Conservation (phyloP, 2,113 vertebrate species). For the Pelmatolapia mariae region DNA sequence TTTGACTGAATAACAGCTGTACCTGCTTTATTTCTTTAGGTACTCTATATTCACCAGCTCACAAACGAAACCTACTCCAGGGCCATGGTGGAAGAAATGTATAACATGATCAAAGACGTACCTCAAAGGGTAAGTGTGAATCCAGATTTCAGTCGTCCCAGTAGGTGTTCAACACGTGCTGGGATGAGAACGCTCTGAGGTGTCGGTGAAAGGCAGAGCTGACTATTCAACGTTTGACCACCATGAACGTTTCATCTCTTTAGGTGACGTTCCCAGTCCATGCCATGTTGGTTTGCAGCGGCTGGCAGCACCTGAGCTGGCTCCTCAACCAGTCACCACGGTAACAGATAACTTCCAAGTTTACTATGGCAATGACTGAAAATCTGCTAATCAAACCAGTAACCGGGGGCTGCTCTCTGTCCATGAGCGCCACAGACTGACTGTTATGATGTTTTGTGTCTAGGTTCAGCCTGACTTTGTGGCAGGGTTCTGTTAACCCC, state of each 20-base stretch:
- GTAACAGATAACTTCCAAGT: constrained; percentile 43
- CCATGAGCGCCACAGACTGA: not conserved
- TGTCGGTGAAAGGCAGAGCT: not conserved
- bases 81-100: constrained; percentile 79
- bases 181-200: not conserved
- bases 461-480: constrained; percentile 83
- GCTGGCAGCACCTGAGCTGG: constrained; percentile 83
- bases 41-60: constrained; percentile 52
- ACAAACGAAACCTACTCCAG: constrained; percentile 60
- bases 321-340: constrained; percentile 77
- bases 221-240: not conserved
- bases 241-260: not conserved
- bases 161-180: not conserved
- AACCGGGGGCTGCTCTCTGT: not conserved
- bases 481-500: constrained; percentile 74
- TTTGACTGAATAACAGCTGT: not conserved
- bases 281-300: constrained; percentile 63
- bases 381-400: not conserved
- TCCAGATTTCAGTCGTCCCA: not conserved
- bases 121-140: constrained; percentile 60
- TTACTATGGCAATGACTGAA: not conserved
- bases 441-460: not conserved
- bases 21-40: constrained; percentile 18
- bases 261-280: constrained; percentile 77
- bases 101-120: constrained; percentile 53